Evolutionary conservation across 30 jellyfish, hydroid and myxozoan species (phyloP), one percentile per base, ranked within the genome.

Genomic region (Hydractinia echinata): DNA sequence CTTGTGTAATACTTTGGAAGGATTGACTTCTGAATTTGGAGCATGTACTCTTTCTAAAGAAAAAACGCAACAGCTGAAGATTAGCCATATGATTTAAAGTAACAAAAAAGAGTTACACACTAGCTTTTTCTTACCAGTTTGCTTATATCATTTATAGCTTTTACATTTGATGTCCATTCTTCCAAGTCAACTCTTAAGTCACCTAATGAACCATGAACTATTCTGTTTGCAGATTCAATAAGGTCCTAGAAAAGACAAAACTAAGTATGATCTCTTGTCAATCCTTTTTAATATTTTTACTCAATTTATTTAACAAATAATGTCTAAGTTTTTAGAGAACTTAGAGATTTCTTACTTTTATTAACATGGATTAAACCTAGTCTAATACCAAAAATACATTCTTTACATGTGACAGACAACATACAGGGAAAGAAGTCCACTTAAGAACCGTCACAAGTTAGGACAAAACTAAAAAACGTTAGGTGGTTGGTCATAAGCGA

Each of bases 181-280:
- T 86, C 94, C 4, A 76, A 86, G 64, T 82, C 74, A 7, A 81
- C 64, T 30, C 44, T 30, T 7, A 91, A 74, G 74, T 79, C 70
- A 4, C 97, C 97, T 72, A 91, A 70, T 5, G 68, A 85, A 48
- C 97, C 97, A 15, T 81, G 72, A 52, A 86, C 95, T 53, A 86
- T 85, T 73, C 89, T 71, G 71, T 30, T 56, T 53, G 94, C 95
- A 60, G 97, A 81, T 62, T 91, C 97, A 5, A 83, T 79, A 53
- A 91, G 44, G 82, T 91, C 97, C 97, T 89, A 55, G 9, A 21
- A 10, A 66, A 54, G 19, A 50, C 1, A 73, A 10, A 73, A 14
- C n/a, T 10, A 16, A 13, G 0, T 1, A 11, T 1, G 77, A 13
- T 10, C 44, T 30, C 44, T 30, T 16, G 52, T 10, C 50, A 58